Evolutionary conservation across 92 coral and sea anemone genomes (phyloP), one percentile per base, ranked within the genome.

Genomic region (Paragorgia papillata): DNA sequence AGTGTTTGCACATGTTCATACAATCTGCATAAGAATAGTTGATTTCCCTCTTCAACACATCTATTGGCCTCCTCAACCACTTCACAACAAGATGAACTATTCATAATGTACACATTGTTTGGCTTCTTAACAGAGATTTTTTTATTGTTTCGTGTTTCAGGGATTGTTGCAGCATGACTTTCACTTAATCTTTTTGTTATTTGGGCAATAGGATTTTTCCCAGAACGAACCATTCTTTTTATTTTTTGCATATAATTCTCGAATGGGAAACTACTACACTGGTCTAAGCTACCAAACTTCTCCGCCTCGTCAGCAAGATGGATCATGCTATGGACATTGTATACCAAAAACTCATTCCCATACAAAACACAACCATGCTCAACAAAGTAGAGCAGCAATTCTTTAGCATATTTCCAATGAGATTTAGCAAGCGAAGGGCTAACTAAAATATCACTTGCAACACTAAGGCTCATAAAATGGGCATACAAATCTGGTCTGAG

Each of bases 401-500:
- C 80, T 56, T 53, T 44, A 9, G 69, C 68, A 56, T 74, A 74
- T 20, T 61, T n/a, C 48, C 63, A 74, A 41, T 74, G 51, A 1
- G 66, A 8, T 3, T 57, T 0, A 0, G 28, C 64, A 18, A 54
- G 54, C 7, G 43, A 3, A 6, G 80, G 80, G 54, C 80, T 27
- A 2, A 74, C 80, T 35, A 74, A 37, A 1, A 74, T 74, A 8
- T n/a, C 40, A 27, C 74, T 66, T 6, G 74, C 74, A 66, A 66
- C 29, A 28, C 57, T 37, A 20, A 66, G 57, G 31, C 58, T 75
- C 44, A 75, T 37, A 29, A 58, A 43, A 33, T 46, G 58, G 58
- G 43, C 40, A 55, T 75, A 75, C 28, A 55, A 22, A 17, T 75
- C 68, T 56, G 43, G 43, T 37, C 43, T n/a, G n/a, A n/a, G n/a